These are phyloP conservation scores for Hirtodrosophila histrioides DNA, from an alignment of 2,888 invertebrate species.

Conservation along the genomic window DNA sequence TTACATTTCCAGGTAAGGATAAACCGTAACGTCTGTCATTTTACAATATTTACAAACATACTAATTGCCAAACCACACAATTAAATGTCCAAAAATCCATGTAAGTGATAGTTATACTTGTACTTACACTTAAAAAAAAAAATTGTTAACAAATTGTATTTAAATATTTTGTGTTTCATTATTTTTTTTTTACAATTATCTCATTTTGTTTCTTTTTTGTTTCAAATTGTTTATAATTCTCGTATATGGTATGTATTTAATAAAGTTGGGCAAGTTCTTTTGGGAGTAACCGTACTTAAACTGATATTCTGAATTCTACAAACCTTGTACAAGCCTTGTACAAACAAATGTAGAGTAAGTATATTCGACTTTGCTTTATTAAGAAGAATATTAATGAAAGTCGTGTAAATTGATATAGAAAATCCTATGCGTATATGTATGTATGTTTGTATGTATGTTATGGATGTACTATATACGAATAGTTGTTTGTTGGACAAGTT, in stretches of 20 bases:
- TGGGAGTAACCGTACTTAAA: constrained; percentile 11
- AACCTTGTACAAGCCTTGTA: not conserved
- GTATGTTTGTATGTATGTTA: constrained; percentile 10
- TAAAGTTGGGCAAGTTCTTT: constrained; percentile 32
- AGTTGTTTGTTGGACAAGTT: constrained; percentile 51
- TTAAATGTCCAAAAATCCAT: constrained; percentile 31
- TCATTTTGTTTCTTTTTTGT: constrained; percentile 6
- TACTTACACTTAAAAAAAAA: constrained; percentile 47
- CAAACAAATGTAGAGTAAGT: not conserved
- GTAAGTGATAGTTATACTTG: constrained; percentile 53
- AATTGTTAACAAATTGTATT: constrained; percentile 39
- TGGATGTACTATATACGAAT: constrained; percentile 13
- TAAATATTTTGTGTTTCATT: constrained; percentile 14
- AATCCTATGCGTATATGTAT: constrained; percentile 42
- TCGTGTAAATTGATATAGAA: constrained; percentile 66
- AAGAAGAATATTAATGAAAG: constrained; percentile 42
- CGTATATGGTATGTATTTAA: constrained; percentile 28
- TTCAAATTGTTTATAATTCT: no score
- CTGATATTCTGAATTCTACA: constrained; percentile 27
- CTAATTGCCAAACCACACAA: constrained; percentile 61
- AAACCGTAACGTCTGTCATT: constrained; percentile 42
- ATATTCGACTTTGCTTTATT: constrained; percentile 33
- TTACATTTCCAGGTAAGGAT: constrained; percentile 28
- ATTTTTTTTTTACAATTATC: constrained; percentile 30
- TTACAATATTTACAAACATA: constrained; percentile 73